A percentile compares a stretch with the other conserved stretches of the same genome.
Conservation (phyloP, 2,113 vertebrate genomes). For the Cyanoramphus novaezelandiae region DNA sequence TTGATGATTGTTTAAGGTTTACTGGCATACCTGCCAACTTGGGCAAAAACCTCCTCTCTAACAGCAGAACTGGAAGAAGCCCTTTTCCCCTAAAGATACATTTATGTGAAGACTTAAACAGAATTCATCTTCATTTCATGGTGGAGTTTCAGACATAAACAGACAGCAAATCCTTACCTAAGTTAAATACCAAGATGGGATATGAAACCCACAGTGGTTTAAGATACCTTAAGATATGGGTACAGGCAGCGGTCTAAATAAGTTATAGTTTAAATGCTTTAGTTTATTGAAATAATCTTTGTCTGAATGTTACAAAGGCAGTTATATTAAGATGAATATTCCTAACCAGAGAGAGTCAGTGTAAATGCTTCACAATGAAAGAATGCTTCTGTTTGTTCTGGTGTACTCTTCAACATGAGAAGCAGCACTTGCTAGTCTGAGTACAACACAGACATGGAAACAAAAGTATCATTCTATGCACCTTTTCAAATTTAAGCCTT, state of each 20-base stretch:
- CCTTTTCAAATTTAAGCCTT: background rate
- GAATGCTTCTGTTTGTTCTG: background rate
- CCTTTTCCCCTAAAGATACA: background rate
- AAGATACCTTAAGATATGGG: background rate
- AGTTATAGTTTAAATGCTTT: background rate
- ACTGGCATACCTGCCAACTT: background rate
- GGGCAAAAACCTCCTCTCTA: background rate
- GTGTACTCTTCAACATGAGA: background rate
- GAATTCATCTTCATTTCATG: background rate
- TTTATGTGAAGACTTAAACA: background rate
- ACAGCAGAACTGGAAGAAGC: background rate
- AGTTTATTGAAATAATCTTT: background rate
- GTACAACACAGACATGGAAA: rapidly evolving
- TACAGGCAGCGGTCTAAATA: background rate
- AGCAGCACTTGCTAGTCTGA: background rate
- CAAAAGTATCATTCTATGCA: background rate
- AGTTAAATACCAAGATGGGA: background rate
- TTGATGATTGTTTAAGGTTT: background rate
- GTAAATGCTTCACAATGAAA: background rate
- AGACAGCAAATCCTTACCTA: background rate
- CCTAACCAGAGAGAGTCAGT: background rate
- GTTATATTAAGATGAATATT: background rate
- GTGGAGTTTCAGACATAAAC: background rate
- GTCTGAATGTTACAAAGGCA: background rate
- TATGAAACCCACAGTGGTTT: background rate